phyloP scores from a whole-genome alignment of 92 coral and sea anemone genomes.

The Epizoanthus ramosus region DNA sequence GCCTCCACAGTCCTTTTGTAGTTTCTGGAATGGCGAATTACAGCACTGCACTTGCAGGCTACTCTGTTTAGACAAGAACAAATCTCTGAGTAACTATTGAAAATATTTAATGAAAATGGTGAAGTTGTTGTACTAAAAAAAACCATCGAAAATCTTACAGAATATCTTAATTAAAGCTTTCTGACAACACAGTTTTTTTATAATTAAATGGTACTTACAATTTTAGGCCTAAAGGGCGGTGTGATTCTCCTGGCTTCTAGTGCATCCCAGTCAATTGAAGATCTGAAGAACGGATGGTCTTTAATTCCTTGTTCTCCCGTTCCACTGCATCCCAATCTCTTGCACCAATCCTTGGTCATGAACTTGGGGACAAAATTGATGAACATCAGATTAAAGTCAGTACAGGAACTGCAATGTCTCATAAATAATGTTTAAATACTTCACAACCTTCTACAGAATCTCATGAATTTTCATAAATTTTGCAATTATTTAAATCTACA shows the following conservation, averaged over 20 bases:
- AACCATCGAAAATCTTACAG: too few species aligned
- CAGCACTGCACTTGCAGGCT: too few species aligned
- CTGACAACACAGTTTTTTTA: too few species aligned
- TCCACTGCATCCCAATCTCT: conserved; percentile 91
- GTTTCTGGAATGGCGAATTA: too few species aligned
- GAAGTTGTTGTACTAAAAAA: too few species aligned
- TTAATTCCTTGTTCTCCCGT: conserved; percentile 84
- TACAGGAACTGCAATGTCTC: not conserved
- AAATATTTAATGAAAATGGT: not conserved
- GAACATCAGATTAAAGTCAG: not conserved
- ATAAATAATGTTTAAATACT: not conserved
- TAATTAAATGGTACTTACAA: conserved; percentile 64
- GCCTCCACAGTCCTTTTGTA: too few species aligned
- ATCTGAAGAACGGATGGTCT: conserved; percentile 92
- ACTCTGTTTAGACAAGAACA: too few species aligned
- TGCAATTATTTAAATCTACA: too few species aligned
- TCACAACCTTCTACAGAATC: not conserved
- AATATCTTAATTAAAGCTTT: too few species aligned
- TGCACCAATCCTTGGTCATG: conserved; percentile 86
- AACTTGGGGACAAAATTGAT: conserved; percentile 56
- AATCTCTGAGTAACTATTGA: too few species aligned
- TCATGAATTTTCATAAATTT: too few species aligned
- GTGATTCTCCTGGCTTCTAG: conserved; percentile 76
- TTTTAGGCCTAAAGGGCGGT: conserved; percentile 95
- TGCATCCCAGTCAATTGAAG: conserved; percentile 80